These are phyloP conservation scores for Axinella damicornis DNA, from an alignment of 37 sponge, comb jelly and placozoan species.

Conservation along the genomic window DNA sequence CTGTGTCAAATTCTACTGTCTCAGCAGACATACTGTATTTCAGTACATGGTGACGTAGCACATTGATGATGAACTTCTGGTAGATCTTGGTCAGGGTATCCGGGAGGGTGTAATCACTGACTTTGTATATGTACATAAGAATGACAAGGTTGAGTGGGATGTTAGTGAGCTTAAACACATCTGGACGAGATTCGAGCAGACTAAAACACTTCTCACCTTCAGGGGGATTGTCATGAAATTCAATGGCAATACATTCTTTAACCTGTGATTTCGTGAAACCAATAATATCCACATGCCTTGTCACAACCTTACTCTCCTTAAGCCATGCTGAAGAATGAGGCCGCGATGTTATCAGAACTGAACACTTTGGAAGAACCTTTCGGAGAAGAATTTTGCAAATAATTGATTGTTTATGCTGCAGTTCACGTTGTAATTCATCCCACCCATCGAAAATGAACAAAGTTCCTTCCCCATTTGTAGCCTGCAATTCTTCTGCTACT, in stretches of 20 bases:
- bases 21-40: not conserved
- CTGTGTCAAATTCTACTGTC: not conserved
- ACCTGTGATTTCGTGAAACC: not conserved
- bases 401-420: not conserved
- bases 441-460: constrained; percentile 8
- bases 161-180: not conserved
- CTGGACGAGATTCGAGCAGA: not conserved
- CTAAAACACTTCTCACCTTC: not conserved
- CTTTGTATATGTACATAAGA: not conserved
- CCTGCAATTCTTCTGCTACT: not conserved
- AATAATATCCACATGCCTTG: not conserved
- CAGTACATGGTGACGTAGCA: not conserved
- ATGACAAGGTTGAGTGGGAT: not conserved
- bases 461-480: not conserved
- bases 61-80: not conserved
- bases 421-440: not conserved
- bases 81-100: not conserved
- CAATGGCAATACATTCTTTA: not conserved
- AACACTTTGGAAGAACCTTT: not conserved
- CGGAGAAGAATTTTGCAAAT: not conserved
- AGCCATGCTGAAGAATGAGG: not conserved
- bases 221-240: not conserved
- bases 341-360: not conserved
- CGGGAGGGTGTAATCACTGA: not conserved
- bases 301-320: not conserved